phyloP scores from a whole-genome alignment of 2,113 vertebrate genomes.

The Aegotheles bennettii region DNA sequence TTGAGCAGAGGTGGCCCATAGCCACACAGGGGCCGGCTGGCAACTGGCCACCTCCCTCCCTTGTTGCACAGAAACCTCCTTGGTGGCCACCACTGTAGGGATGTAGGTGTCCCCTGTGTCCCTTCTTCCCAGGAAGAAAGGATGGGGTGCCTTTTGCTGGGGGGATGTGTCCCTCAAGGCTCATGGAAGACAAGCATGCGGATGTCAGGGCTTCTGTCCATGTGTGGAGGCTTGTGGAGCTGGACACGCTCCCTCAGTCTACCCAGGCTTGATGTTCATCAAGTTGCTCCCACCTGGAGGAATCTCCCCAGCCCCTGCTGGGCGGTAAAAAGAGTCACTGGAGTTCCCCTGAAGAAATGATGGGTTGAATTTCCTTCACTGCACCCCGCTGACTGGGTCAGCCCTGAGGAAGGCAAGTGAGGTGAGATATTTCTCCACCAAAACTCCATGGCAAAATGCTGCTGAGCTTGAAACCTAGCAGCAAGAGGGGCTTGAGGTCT shows the following conservation, averaged over 20 bases:
- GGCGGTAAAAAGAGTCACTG: not conserved
- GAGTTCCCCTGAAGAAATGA: not conserved
- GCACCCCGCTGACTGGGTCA: fast-evolving
- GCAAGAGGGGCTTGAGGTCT: not conserved
- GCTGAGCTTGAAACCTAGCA: not conserved
- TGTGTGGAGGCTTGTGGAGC: not conserved
- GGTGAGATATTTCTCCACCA: not conserved
- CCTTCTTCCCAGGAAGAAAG: not conserved
- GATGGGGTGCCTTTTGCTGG: not conserved
- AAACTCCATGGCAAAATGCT: not conserved
- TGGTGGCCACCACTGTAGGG: not conserved
- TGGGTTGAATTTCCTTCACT: not conserved
- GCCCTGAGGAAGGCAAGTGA: not conserved
- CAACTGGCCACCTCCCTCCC: not conserved
- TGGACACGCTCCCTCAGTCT: fast-evolving
- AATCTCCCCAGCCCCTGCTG: not conserved
- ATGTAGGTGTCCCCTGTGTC: not conserved
- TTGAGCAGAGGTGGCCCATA: not conserved
- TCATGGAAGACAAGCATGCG: fast-evolving
- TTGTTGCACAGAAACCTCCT: not conserved
- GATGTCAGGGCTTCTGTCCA: not conserved
- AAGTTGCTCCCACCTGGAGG: not conserved
- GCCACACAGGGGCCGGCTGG: not conserved
- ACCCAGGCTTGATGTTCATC: fast-evolving
- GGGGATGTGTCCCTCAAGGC: not conserved